These are phyloP conservation scores for Drymodes brunneopygia DNA, from an alignment of 2,113 vertebrate species.

Conservation along the genomic window DNA sequence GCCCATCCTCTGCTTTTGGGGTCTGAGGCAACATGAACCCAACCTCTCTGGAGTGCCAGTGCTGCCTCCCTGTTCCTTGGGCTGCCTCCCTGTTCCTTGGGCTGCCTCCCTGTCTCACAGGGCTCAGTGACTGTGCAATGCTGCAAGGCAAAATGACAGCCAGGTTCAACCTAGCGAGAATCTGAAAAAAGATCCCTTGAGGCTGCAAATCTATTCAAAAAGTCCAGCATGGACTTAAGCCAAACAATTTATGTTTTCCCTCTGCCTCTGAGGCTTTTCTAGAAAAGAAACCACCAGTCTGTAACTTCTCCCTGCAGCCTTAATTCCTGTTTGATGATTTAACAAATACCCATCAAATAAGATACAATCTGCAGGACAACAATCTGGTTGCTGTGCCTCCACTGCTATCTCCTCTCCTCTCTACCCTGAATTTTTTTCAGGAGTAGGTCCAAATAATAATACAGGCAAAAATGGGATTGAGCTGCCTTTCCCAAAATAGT, in stretches of 20 bases:
- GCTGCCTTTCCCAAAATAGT: not conserved
- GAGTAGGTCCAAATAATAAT: not conserved
- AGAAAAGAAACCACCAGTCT: not conserved
- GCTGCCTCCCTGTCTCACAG: not conserved
- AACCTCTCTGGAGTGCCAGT: not conserved
- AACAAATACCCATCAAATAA: not conserved
- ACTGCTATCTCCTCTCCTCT: not conserved
- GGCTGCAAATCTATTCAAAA: not conserved
- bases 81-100: not conserved
- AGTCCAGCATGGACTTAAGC: not conserved
- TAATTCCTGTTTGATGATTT: not conserved
- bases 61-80: not conserved
- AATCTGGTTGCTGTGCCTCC: not conserved
- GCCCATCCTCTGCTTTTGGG: rapidly evolving
- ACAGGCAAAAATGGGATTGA: not conserved
- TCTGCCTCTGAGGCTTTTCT: not conserved
- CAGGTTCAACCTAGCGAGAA: not conserved
- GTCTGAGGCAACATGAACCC: not conserved
- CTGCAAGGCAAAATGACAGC: not conserved
- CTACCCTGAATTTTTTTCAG: not conserved
- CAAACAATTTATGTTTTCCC: not conserved
- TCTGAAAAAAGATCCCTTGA: not conserved
- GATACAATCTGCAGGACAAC: not conserved
- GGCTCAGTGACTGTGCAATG: not conserved
- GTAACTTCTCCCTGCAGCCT: not conserved